These are phyloP conservation scores for Carcharodon carcharias DNA, from an alignment of 2,797 vertebrate genomes.

Conservation along the genomic window DNA sequence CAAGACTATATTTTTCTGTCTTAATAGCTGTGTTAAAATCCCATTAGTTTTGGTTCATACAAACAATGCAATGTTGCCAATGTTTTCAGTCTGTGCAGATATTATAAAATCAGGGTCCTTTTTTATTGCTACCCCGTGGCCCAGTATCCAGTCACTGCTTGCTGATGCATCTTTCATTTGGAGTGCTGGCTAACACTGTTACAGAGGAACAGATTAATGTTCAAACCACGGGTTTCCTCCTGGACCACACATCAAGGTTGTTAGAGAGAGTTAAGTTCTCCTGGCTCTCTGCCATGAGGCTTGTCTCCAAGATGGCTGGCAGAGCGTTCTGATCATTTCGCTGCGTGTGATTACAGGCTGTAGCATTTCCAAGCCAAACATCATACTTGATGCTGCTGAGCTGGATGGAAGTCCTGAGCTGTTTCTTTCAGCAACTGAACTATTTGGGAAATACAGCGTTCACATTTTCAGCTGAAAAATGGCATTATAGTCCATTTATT, in stretches of 20 bases:
- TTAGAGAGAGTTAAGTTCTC: neutral
- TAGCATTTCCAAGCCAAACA: neutral
- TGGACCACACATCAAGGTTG: conserved; percentile 17
- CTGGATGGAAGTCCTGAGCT: neutral
- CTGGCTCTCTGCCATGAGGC: neutral
- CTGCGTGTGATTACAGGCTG: neutral
- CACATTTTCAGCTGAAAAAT: neutral
- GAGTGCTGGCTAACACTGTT: neutral
- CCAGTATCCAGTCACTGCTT: no score
- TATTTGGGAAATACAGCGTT: neutral
- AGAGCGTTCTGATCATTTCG: neutral
- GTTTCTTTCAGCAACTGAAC: neutral
- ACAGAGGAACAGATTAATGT: neutral
- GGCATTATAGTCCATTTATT: neutral
- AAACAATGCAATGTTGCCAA: no score
- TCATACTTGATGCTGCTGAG: neutral
- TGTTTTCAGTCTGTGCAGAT: neutral
- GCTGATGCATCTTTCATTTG: neutral
- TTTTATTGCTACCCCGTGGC: neutral
- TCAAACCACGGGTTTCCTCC: neutral
- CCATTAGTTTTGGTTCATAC: neutral
- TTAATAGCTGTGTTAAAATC: neutral
- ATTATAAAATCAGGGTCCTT: neutral
- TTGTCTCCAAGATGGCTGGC: neutral
- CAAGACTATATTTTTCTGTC: neutral